Evolutionary conservation across 2,797 vertebrate species (phyloP), one percentile per base, ranked within the genome.

Genomic region (Todus mexicanus): DNA sequence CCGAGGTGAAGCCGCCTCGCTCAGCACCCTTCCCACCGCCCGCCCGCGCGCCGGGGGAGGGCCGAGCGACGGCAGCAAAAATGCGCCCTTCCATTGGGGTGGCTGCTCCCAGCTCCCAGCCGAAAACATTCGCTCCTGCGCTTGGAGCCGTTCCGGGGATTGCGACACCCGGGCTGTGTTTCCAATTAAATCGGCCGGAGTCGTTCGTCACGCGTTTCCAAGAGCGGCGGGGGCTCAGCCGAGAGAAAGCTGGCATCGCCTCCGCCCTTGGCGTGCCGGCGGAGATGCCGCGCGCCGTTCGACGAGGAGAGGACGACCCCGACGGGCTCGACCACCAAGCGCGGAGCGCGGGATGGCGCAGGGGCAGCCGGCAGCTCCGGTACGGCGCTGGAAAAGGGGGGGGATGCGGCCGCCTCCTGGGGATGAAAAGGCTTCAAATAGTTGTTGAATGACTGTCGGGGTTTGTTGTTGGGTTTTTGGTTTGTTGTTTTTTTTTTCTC

Each of bases 111-210:
- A 91, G 87, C 51, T 17, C 6, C 6, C 90, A 42, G 92, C 79
- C 91, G 93, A 91, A 95, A 96, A 96, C 96, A 95, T 96, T 97
- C 95, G 87, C 96, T 96, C 86, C 96, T 96, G 96, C 74, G 92
- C 53, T 57, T 93, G 93, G 95, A 97, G 93, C 37, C 92, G n/a
- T 94, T 94, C 91, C 85, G 90, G 87, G 66, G 91, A 95, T 97
- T 97, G 96, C 96, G 90, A 97, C 96, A 97, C 95, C 84, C 90
- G 1, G 91, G 87, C 94, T 96, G 95, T 95, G 96, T 96, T 97
- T 96, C 96, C 94, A 97, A 97, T 97, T 97, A 96, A 93, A 74
- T 89, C 64, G 86, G 11, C 90, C 87, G 64, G 72, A 95, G 90
- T 86, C 85, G 66, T 96, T 90, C 76, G 84, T 71, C 72, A 4